These are phyloP conservation scores for Canis aureus DNA, from an alignment of 2,113 vertebrate genomes.

Conservation along the genomic window DNA sequence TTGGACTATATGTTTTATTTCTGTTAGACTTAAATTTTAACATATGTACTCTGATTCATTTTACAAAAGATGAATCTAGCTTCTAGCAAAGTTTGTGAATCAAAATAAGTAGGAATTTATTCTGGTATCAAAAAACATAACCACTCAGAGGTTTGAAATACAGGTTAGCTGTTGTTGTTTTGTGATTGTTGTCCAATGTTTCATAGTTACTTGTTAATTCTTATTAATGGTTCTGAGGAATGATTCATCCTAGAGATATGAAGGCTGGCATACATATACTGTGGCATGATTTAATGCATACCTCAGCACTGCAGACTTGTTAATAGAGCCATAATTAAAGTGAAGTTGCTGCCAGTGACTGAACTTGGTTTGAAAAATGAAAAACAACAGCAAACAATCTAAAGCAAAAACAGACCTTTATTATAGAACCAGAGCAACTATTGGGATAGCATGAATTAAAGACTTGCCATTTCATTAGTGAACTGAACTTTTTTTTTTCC, in stretches of 20 bases:
- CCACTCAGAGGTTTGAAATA: not conserved
- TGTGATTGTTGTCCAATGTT: not conserved
- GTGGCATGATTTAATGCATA: not conserved
- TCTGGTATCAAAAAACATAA: not conserved
- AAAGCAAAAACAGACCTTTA: not conserved
- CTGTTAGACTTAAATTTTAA: conserved; percentile 40
- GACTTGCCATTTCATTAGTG: not conserved
- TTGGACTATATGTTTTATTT: conserved; percentile 5
- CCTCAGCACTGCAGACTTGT: not conserved
- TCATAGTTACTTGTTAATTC: conserved; percentile 54
- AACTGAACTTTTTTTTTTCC: not conserved
- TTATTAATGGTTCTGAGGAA: conserved; percentile 42
- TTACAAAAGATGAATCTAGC: conserved; percentile 1
- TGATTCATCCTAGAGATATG: not conserved
- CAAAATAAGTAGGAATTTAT: conserved; percentile 2
- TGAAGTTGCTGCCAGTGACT: not conserved
- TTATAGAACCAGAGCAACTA: not conserved
- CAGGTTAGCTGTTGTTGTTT: conserved; percentile 24
- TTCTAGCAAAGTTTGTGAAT: conserved; percentile 14
- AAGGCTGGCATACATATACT: not conserved
- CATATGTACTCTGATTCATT: not conserved
- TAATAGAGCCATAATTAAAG: conserved; percentile 20
- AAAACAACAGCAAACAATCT: not conserved
- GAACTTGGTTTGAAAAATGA: conserved; percentile 33
- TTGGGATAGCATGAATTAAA: not conserved